Conservation (phyloP, 1,140 invertebrate species). For the Probaryconus sp. region DNA sequence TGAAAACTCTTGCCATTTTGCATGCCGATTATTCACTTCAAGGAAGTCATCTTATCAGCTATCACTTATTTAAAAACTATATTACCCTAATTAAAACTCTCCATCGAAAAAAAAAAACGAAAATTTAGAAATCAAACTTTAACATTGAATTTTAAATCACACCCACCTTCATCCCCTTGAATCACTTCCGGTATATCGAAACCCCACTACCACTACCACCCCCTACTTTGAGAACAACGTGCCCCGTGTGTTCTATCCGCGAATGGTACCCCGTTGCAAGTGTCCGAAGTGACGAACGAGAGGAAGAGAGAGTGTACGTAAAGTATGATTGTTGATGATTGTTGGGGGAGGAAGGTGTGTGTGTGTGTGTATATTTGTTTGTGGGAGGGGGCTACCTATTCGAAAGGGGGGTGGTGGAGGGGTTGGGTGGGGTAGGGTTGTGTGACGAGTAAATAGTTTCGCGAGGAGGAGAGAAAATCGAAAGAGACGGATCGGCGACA, state of each 20-base stretch:
- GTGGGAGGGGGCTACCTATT: no score
- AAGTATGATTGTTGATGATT: constrained; percentile 9
- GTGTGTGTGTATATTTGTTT: no score
- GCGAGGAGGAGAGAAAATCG: constrained; percentile 38
- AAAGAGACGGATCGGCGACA: constrained; percentile 44
- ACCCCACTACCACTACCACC: not conserved
- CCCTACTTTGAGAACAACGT: not conserved
- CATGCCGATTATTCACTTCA: no score
- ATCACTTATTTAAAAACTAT: no score
- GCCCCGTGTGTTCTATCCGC: constrained; percentile 4
- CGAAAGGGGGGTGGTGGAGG: constrained; percentile 6
- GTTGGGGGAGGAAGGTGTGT: no score
- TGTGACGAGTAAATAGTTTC: no score
- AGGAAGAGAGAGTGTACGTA: constrained; percentile 12
- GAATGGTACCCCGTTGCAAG: constrained; percentile 21
- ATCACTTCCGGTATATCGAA: constrained; percentile 10
- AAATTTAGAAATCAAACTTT: no score
- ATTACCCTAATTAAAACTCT: no score
- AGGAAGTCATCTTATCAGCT: no score
- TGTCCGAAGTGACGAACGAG: constrained; percentile 33
- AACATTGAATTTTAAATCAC: constrained; percentile 5
- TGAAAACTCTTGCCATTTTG: no score
- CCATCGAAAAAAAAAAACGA: no score
- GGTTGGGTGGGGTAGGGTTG: constrained; percentile 11
- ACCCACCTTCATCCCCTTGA: constrained; percentile 1